A percentile compares a stretch with the other conserved stretches of the same genome.
Evolutionary conservation across 2,888 invertebrate genomes (phyloP).

Genomic region (Caenorhabditis macrosperma): DNA sequence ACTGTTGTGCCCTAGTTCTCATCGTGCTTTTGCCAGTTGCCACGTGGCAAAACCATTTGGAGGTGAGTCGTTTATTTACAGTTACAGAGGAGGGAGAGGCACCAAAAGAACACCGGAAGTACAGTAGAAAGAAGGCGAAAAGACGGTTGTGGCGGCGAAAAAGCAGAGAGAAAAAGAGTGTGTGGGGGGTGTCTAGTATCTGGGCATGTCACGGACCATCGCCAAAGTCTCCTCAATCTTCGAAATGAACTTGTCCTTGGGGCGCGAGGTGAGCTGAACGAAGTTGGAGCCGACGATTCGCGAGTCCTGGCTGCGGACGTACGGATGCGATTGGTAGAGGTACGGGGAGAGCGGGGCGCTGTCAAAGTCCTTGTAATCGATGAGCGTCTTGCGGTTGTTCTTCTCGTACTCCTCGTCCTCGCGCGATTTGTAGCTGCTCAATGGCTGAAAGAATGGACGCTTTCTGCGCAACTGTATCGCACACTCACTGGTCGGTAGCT

Average conservation of each 20-base stretch:
- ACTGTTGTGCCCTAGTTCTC: not conserved
- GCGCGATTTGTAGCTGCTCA: constrained; percentile 64
- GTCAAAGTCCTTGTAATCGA: constrained; percentile 78
- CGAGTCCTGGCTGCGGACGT: constrained; percentile 75
- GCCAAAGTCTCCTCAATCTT: constrained; percentile 79
- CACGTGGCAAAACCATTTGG: constrained; percentile 45
- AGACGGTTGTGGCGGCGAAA: too few relatives aligned
- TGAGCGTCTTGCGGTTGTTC: constrained; percentile 74
- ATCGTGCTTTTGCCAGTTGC: constrained; percentile 18
- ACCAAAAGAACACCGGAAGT: constrained; percentile 10
- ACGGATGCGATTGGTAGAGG: constrained; percentile 75
- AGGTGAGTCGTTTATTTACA: constrained; percentile 24
- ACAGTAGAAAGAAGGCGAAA: not conserved
- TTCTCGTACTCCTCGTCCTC: constrained; percentile 74
- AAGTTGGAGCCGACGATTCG: constrained; percentile 80
- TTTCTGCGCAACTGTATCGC: not conserved
- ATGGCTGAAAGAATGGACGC: constrained; percentile 52
- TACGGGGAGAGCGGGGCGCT: constrained; percentile 78
- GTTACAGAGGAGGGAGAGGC: constrained; percentile 1
- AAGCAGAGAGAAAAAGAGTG: not conserved
- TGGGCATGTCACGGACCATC: constrained; percentile 78
- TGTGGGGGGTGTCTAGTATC: constrained; percentile 60
- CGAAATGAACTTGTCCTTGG: constrained; percentile 75
- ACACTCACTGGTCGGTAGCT: constrained; percentile 53
- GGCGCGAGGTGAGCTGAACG: constrained; percentile 73